phyloP scores from a whole-genome alignment of 2,113 vertebrate genomes.

The Neodon shergylaensis region DNA sequence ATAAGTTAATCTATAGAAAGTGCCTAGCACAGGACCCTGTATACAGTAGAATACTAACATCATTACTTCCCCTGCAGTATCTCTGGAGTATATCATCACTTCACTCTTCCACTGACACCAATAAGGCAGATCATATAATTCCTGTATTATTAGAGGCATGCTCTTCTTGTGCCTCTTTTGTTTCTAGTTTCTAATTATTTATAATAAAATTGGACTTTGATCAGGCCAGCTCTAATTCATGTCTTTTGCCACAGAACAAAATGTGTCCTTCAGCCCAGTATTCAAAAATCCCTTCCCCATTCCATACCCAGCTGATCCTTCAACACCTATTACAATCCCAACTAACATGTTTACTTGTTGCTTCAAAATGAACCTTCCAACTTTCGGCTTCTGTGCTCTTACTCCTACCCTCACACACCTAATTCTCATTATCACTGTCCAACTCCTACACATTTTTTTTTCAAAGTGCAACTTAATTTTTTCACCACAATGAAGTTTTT shows the following conservation, averaged over 20 bases:
- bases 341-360: conserved; percentile 31
- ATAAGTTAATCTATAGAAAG: conserved; percentile 18
- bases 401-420: not conserved
- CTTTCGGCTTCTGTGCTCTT: not conserved
- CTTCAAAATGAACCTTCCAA: conserved; percentile 11
- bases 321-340: not conserved
- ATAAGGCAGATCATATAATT: not conserved
- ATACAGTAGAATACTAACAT: conserved; percentile 9
- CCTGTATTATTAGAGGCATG: not conserved
- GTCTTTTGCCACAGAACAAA: conserved; percentile 13
- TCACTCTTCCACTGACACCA: conserved; percentile 7
- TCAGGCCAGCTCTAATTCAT: not conserved
- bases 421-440: conserved; percentile 10
- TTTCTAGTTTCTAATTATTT: conserved; percentile 25
- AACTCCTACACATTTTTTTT: not conserved
- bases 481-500: conserved; percentile 17
- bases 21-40: not conserved
- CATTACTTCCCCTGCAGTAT: not conserved
- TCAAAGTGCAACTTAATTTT: not conserved
- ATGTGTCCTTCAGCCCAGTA: not conserved
- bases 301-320: not conserved
- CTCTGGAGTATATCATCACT: not conserved
- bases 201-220: not conserved
- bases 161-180: not conserved
- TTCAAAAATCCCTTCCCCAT: not conserved